Percentiles rank a stretch among this genome's conserved stretches.
phyloP scores from a whole-genome alignment of 2,888 invertebrate genomes.

The Neocrepidodera transversa region DNA sequence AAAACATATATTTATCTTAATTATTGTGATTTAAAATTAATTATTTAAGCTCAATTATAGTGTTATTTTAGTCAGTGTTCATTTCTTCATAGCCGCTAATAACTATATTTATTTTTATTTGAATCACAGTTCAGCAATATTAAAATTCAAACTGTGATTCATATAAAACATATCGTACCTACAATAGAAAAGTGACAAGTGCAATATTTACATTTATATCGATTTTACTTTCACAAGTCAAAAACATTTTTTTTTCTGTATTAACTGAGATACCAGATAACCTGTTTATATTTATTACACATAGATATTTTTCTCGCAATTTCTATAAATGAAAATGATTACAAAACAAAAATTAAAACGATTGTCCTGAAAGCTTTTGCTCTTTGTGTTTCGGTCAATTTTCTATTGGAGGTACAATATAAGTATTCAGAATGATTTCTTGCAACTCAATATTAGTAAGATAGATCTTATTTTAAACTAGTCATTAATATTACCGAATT shows the following conservation, averaged over 20 bases:
- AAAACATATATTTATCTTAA: constrained; percentile 47
- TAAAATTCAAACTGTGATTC: neutral
- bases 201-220: too few relatives aligned
- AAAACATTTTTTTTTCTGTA: too few relatives aligned
- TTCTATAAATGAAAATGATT: neutral
- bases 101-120: constrained; percentile 15
- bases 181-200: too few relatives aligned
- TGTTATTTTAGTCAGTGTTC: constrained; percentile 43
- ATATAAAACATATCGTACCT: neutral
- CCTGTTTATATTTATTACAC: too few relatives aligned
- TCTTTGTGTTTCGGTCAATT: too few relatives aligned
- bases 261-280: too few relatives aligned
- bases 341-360: constrained; percentile 2
- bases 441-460: neutral
- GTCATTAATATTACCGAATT: constrained; percentile 22
- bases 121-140: neutral
- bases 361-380: too few relatives aligned
- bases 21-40: constrained; percentile 49
- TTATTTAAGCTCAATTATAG: constrained; percentile 46
- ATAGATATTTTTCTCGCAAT: too few relatives aligned
- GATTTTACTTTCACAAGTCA: too few relatives aligned
- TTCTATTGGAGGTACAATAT: too few relatives aligned
- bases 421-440: neutral
- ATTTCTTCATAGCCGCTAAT: constrained; percentile 34
- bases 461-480: constrained; percentile 9